A percentile compares a stretch with the other conserved stretches of the same genome.
These are phyloP conservation scores for Dicerorhinus sumatrensis DNA, from an alignment of 2,113 vertebrate genomes.

Conservation along the genomic window DNA sequence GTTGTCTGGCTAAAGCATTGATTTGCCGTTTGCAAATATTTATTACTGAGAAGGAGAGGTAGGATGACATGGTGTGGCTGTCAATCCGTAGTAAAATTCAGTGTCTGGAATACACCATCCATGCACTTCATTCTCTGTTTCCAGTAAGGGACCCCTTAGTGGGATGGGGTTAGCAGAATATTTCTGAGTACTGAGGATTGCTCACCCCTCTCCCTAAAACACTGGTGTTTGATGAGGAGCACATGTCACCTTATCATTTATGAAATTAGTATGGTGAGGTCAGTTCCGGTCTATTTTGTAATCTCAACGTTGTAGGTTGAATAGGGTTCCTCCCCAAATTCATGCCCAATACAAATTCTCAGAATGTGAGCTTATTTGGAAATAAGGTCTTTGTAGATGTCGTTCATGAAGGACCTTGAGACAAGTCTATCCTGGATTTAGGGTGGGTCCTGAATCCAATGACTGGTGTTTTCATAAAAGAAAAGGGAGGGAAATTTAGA, in stretches of 20 bases:
- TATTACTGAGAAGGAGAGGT: background rate
- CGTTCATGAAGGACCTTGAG: too few species aligned
- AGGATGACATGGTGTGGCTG: too few species aligned
- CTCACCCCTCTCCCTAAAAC: background rate
- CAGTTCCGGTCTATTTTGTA: background rate
- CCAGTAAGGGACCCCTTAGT: rapidly evolving
- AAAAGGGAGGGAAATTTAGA: too few species aligned
- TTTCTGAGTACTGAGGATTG: background rate
- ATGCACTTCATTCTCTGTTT: background rate
- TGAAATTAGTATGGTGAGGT: background rate
- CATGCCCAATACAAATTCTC: background rate
- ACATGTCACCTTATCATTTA: rapidly evolving
- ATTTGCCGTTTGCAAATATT: too few species aligned
- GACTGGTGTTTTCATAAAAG: background rate
- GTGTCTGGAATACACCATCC: background rate
- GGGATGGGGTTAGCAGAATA: too few species aligned
- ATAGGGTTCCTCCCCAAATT: background rate
- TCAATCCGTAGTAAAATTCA: too few species aligned
- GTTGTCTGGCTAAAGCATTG: background rate
- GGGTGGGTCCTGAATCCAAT: too few species aligned
- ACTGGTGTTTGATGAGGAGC: too few species aligned
- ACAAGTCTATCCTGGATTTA: too few species aligned
- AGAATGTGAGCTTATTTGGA: background rate
- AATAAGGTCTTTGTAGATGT: background rate
- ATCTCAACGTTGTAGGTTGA: too few species aligned